Evolutionary conservation across 2,113 vertebrate genomes (phyloP).

Genomic region (Scalopus aquaticus): DNA sequence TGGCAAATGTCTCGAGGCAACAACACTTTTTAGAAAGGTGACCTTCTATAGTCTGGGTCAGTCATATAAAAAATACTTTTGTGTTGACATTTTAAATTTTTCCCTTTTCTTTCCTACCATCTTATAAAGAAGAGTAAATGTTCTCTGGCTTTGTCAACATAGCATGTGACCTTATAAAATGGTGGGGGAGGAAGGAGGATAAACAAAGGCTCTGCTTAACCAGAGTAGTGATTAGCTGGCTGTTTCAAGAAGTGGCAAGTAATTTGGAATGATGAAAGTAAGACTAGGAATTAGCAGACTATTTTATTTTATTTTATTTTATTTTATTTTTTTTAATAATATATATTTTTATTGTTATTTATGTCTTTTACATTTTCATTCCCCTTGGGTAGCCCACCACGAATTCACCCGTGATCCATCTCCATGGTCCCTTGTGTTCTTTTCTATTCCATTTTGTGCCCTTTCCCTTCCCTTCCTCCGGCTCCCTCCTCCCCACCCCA

Average conservation of each 20-base stretch:
- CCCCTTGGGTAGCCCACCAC: too few relatives aligned
- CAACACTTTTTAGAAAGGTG: neutral
- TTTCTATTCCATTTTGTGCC: too few relatives aligned
- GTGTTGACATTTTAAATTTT: slow-evolving; percentile 11
- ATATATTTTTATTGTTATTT: too few relatives aligned
- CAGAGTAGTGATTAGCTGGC: neutral
- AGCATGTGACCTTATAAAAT: slow-evolving; percentile 54
- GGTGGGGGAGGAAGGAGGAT: slow-evolving; percentile 12
- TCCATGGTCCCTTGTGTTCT: too few relatives aligned
- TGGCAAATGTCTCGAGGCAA: slow-evolving; percentile 40
- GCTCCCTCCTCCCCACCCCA: too few relatives aligned
- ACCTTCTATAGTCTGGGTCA: neutral
- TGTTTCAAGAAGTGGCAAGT: slow-evolving; percentile 35
- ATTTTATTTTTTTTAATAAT: too few relatives aligned
- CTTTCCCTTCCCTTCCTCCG: too few relatives aligned
- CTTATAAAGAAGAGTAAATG: slow-evolving; percentile 37
- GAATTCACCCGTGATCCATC: too few relatives aligned
- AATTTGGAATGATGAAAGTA: slow-evolving; percentile 42
- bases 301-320: too few relatives aligned
- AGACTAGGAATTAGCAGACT: slow-evolving; percentile 36
- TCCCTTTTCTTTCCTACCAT: slow-evolving; percentile 10
- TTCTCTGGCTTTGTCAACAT: slow-evolving; percentile 58
- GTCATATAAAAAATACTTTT: slow-evolving; percentile 31
- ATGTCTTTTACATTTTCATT: too few relatives aligned
- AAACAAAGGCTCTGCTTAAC: slow-evolving; percentile 59